phyloP scores from a whole-genome alignment of 2,113 vertebrate species.

The Seriola quinqueradiata region DNA sequence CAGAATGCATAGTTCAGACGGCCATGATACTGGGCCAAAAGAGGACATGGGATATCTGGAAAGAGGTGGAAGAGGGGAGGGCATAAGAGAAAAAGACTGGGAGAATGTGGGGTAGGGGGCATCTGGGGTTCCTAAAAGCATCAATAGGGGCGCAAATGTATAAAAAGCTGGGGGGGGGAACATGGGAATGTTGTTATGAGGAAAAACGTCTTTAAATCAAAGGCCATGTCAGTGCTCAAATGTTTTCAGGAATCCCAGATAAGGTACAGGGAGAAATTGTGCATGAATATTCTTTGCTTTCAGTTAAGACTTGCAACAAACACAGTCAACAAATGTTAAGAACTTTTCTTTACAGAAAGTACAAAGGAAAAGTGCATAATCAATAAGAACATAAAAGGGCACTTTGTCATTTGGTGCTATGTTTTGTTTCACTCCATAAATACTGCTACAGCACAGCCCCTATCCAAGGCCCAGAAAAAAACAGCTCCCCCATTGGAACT shows the following conservation, averaged over 20 bases:
- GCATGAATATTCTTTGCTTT: slow-evolving; percentile 57
- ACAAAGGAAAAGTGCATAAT: slow-evolving; percentile 78
- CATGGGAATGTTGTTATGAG: slow-evolving; percentile 24
- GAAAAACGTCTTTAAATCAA: slow-evolving; percentile 17
- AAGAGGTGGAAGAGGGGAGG: not conserved
- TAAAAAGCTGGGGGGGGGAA: not conserved
- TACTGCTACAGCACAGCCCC: slow-evolving; percentile 78
- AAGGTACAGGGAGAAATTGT: slow-evolving; percentile 36
- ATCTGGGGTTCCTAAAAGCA: slow-evolving; percentile 48
- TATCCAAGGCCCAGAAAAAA: slow-evolving; percentile 66
- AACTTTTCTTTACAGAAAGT: slow-evolving; percentile 55
- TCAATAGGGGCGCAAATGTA: not conserved
- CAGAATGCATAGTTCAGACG: slow-evolving; percentile 81
- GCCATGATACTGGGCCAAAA: slow-evolving; percentile 52
- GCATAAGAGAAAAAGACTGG: not conserved
- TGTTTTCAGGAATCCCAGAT: slow-evolving; percentile 49
- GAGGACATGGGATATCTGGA: slow-evolving; percentile 32
- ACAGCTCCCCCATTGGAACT: slow-evolving; percentile 64
- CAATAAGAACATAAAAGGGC: slow-evolving; percentile 78
- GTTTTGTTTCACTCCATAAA: slow-evolving; percentile 73
- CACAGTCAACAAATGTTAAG: slow-evolving; percentile 63
- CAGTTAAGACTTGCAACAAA: slow-evolving; percentile 62
- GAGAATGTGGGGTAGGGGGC: not conserved
- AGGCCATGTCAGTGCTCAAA: slow-evolving; percentile 60
- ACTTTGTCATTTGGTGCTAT: slow-evolving; percentile 81